Evolutionary conservation across 30 jellyfish, hydroid and myxozoan species (phyloP).

Genomic region (Chironex yamaguchii): DNA sequence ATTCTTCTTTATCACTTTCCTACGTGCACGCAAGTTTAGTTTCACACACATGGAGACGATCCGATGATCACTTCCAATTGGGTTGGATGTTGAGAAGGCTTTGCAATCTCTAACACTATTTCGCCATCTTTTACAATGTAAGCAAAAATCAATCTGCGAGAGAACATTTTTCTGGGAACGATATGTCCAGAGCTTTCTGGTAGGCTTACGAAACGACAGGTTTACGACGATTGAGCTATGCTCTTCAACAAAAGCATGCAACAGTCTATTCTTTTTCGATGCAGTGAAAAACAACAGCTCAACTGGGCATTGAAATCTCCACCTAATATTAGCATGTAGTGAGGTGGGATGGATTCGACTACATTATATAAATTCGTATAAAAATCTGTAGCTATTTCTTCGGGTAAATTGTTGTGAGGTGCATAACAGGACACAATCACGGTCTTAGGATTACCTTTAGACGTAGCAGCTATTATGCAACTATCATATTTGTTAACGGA

Average conservation of each 20-base stretch:
- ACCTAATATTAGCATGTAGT: background rate
- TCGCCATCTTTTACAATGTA: too few relatives aligned
- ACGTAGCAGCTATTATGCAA: background rate
- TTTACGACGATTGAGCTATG: background rate
- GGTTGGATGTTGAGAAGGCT: background rate
- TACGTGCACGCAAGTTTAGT: too few relatives aligned
- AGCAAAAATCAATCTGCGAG: too few relatives aligned
- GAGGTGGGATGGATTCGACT: background rate
- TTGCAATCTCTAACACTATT: too few relatives aligned
- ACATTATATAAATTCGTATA: background rate
- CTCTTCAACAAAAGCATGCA: background rate
- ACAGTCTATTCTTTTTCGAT: background rate
- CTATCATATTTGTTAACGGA: background rate
- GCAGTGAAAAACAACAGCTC: background rate
- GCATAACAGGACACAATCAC: background rate
- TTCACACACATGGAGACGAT: background rate
- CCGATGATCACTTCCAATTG: background rate
- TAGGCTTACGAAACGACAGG: background rate
- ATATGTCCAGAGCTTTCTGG: background rate
- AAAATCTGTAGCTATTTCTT: background rate
- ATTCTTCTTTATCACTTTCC: too few relatives aligned
- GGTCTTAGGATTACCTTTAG: constrained; percentile 1
- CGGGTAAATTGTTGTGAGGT: background rate
- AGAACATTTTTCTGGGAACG: too few relatives aligned
- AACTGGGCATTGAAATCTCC: background rate